phyloP scores from a whole-genome alignment of 2,113 vertebrate species.

The Otus sunia region DNA sequence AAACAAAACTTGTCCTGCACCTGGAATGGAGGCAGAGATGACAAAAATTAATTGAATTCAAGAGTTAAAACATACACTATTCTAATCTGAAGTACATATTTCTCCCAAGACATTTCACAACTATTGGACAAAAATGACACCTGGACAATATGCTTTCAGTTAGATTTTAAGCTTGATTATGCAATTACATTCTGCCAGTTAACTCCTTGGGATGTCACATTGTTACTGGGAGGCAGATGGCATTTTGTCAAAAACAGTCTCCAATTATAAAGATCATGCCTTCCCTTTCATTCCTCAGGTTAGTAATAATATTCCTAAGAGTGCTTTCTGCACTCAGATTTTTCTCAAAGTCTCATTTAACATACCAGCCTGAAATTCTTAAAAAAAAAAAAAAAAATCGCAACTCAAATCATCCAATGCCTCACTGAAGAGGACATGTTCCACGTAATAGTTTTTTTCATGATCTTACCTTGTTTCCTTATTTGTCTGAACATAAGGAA shows the following conservation, averaged over 20 bases:
- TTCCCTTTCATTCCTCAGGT: background rate
- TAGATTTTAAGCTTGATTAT: background rate
- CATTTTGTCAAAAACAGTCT: background rate
- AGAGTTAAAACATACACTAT: background rate
- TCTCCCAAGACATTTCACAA: background rate
- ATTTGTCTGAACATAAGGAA: background rate
- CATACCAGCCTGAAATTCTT: background rate
- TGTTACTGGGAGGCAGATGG: background rate
- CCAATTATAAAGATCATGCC: background rate
- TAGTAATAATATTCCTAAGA: background rate
- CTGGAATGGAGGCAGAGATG: slow-evolving; percentile 44
- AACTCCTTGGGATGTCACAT: background rate
- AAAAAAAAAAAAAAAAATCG: background rate
- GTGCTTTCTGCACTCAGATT: background rate
- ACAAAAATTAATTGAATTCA: background rate
- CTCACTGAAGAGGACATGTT: background rate
- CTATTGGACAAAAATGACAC: background rate
- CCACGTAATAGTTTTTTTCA: background rate
- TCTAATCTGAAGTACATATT: background rate
- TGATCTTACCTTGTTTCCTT: background rate
- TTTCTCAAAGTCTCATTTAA: background rate
- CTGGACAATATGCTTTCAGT: background rate
- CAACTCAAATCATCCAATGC: background rate
- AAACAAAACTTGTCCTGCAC: slow-evolving; percentile 97
- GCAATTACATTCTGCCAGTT: background rate